Percentiles rank a stretch among this genome's conserved stretches.
These are phyloP conservation scores for Anthoscopus minutus DNA, from an alignment of 2,113 vertebrate genomes.

Conservation along the genomic window DNA sequence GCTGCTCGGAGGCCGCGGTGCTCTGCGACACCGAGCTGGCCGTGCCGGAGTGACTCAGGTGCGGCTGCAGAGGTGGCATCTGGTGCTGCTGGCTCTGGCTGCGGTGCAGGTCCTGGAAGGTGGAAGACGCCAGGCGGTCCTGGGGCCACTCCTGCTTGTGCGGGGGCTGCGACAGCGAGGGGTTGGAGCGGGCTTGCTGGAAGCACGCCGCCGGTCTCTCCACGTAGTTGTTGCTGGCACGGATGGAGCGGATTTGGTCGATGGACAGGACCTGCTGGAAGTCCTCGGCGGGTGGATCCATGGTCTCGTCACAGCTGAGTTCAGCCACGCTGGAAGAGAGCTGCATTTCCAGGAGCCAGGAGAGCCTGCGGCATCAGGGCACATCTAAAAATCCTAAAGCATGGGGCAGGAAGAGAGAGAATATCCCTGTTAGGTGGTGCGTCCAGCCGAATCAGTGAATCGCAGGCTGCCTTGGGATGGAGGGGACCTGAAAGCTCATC, in stretches of 20 bases:
- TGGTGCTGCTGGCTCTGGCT: conserved; percentile 87
- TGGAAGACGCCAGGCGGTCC: conserved; percentile 65
- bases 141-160: conserved; percentile 69
- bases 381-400: conserved; percentile 86
- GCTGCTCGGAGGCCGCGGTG: conserved; percentile 91
- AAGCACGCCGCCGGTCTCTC: conserved; percentile 80
- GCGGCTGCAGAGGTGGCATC: conserved; percentile 76
- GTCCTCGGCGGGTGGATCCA: conserved; percentile 81
- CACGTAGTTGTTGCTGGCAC: conserved; percentile 96
- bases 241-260: conserved; percentile 89
- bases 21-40: conserved; percentile 91
- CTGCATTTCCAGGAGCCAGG: conserved; percentile 62
- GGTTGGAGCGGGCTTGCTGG: conserved; percentile 75
- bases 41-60: conserved; percentile 92
- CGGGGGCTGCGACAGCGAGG: conserved; percentile 74
- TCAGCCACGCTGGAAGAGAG: conserved; percentile 59
- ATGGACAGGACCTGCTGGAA: conserved; percentile 91
- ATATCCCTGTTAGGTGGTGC: neutral
- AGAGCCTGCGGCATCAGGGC: conserved; percentile 73
- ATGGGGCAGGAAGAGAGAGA: neutral
- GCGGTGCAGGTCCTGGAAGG: conserved; percentile 73
- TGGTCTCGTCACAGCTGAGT: conserved; percentile 68
- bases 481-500: neutral
- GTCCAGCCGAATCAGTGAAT: neutral
- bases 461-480: neutral